Conservation (phyloP, 2,113 vertebrate genomes). For the Ptilonorhynchus violaceus region DNA sequence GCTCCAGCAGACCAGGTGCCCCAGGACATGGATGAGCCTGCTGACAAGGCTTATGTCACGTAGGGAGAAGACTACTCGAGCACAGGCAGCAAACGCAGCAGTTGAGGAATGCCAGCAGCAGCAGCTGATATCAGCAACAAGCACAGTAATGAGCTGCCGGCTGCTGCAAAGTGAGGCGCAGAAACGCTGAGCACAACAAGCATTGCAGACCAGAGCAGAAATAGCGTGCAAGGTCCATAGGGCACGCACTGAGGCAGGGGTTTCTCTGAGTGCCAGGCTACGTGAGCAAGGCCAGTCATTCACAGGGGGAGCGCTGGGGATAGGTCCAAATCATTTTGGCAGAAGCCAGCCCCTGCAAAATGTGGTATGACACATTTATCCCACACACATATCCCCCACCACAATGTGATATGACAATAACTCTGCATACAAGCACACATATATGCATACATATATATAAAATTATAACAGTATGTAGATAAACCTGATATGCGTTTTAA, state of each 20-base stretch:
- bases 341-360: background rate
- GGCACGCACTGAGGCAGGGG: too few species aligned
- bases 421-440: background rate
- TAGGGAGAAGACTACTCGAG: background rate
- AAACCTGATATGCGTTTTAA: background rate
- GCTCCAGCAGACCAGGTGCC: background rate
- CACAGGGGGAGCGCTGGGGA: rapidly evolving
- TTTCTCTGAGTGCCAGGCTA: rapidly evolving
- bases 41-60: background rate
- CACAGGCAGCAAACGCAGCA: background rate
- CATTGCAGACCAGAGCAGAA: background rate
- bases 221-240: rapidly evolving
- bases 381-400: background rate
- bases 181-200: background rate
- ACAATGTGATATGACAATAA: background rate
- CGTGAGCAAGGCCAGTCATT: background rate
- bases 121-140: background rate
- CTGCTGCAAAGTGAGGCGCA: background rate
- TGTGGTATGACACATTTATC: too few species aligned
- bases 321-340: background rate
- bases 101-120: background rate
- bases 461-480: background rate
- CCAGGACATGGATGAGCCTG: background rate
- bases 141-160: background rate
- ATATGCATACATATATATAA: background rate